A percentile compares a stretch with the other conserved stretches of the same genome.
phyloP scores from a whole-genome alignment of 2,113 vertebrate genomes.

The Chionomys nivalis region DNA sequence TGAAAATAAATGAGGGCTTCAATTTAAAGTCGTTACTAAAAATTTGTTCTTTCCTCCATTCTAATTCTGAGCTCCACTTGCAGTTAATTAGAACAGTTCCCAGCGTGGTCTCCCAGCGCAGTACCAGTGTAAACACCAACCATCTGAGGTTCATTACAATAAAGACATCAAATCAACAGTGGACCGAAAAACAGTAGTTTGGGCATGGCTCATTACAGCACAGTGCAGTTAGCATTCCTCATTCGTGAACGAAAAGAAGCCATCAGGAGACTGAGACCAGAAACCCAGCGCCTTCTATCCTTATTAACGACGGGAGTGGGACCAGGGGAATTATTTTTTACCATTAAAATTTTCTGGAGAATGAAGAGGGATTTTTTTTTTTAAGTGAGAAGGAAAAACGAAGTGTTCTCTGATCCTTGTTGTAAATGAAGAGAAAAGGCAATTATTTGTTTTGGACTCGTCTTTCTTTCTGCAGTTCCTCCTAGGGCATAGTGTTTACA shows the following conservation, averaged over 20 bases:
- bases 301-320: constrained; percentile 51
- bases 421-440: constrained; percentile 76
- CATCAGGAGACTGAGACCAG: not conserved
- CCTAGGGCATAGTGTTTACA: constrained; percentile 68
- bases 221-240: constrained; percentile 85
- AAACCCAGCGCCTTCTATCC: constrained; percentile 19
- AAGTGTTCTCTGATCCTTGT: constrained; percentile 23
- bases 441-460: constrained; percentile 75
- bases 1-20: constrained; percentile 88
- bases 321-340: constrained; percentile 46
- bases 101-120: constrained; percentile 81
- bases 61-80: constrained; percentile 85
- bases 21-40: constrained; percentile 87
- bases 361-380: constrained; percentile 30
- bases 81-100: constrained; percentile 86
- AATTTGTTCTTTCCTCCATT: constrained; percentile 89
- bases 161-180: constrained; percentile 93
- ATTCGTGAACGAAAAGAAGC: constrained; percentile 30
- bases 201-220: constrained; percentile 90
- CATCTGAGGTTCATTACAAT: constrained; percentile 96
- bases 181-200: constrained; percentile 90
- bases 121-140: constrained; percentile 88
- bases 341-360: constrained; percentile 60
- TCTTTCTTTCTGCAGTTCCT: constrained; percentile 53
- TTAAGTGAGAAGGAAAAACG: constrained; percentile 23